Evolutionary conservation across 2,888 invertebrate species (phyloP), one percentile per base, ranked within the genome.

Genomic region (Eustalomyia histrio): DNA sequence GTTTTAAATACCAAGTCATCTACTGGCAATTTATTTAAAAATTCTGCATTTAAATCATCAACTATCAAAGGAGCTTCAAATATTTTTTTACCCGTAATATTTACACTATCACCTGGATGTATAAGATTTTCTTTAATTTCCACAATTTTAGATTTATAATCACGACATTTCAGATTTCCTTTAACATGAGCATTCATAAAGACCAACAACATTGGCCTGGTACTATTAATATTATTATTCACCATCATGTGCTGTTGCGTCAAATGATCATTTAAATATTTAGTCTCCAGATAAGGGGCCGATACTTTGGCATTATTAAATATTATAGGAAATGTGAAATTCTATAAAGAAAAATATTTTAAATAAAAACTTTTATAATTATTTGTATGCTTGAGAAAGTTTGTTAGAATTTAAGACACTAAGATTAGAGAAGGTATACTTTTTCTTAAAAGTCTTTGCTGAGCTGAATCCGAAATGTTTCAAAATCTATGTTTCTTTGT

Each of bases 301-400:
- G 83, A 85, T 0, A 89, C 83, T 14, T 84, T 86, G 3, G 87
- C 86, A 72, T 86, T 80, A 0, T 84, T 86, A 68, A 90, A 88
- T 1, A 43, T 17, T 5, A 83, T 57, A 0, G 86, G 65, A 0
- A 53, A 24, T 2, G 71, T 68, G 0, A 89, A 82, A 7, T 83
- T 79, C 89, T 89, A 39, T 18, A 47, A 2, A 55, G 16, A 39
- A 39, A 24, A 57, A 55, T 64, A 6, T 18, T 43, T 53, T 12
- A 39, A 57, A 21, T 0, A 47, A 43, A n/a, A 69, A 33, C 53
- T 16, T 57, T 16, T 16, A 35, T 1, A 64, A 29, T 18, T 55
- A 29, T 29, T n/a, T n/a, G n/a, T n/a, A n/a, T n/a, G n/a, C n/a
- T n/a, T n/a, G n/a, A n/a, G n/a, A n/a, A n/a, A n/a, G n/a, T n/a